Evolutionary conservation across 1,140 invertebrate genomes (phyloP), one percentile per base, ranked within the genome.

Genomic region (Papilio dardanus): DNA sequence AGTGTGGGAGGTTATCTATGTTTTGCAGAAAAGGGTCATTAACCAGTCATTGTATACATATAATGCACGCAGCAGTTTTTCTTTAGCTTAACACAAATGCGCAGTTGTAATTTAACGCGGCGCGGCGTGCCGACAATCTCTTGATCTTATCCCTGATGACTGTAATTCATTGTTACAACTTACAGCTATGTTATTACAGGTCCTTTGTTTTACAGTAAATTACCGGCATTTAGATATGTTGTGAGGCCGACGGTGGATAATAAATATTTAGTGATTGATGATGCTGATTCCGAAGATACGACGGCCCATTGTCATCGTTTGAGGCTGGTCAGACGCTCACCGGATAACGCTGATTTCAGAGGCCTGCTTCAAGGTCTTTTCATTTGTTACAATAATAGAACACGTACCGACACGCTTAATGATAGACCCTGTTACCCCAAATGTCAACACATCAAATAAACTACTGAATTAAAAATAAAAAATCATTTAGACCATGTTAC

Each of bases 361-460:
- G 79, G 76, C 79, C 80, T 80, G 68, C 67, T 35, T 62, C 87
- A 90, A 90, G 87, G 88, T 77, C 77, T 14, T 50, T 74, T 67
- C 65, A 77, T 90, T 86, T 86, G 79, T 84, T 83, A 86, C 84
- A 84, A 87, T 88, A 87, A 83, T 84, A 83, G 81, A 88, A 77
- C 81, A 85, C 80, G 84, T 81, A 83, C 71, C 67, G 75, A 79
- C 80, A 77, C 81, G 67, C 67, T 83, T 78, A 79, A 67, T 62
- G n/a, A 37, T 12, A 66, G 71, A 74, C 81, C 76, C 79, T 84
- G 83, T 79, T 71, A 76, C 46, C 74, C 65, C 54, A 62, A 62
- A 62, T 62, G 54, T 28, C 54, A 62, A 62, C 24, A 30, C 54
- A 62, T 62, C 54, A 24, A 62, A 14, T 28, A 62, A 62, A 62